Evolutionary conservation across 2,113 vertebrate species (phyloP).

Genomic region (Plecotus auritus): DNA sequence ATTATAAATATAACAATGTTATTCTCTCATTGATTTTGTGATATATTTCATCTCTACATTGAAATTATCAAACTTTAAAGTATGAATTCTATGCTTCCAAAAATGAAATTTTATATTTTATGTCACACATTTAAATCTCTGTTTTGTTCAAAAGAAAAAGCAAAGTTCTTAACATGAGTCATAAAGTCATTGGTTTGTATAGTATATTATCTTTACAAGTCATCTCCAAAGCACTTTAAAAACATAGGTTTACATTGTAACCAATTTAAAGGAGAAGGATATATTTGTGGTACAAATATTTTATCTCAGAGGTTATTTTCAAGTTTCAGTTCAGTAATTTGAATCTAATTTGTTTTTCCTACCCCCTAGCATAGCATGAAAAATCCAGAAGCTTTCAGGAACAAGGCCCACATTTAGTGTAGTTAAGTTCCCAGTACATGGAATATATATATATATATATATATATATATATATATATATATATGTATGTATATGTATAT

Average conservation of each 20-base stretch:
- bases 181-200: background rate
- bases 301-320: slow-evolving; percentile 37
- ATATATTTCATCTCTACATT: slow-evolving; percentile 39
- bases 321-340: slow-evolving; percentile 36
- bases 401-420: background rate
- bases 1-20: slow-evolving; percentile 53
- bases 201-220: slow-evolving; percentile 19
- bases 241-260: slow-evolving; percentile 1
- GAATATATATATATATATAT: background rate
- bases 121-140: slow-evolving; percentile 29
- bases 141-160: slow-evolving; percentile 29
- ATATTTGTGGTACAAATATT: slow-evolving; percentile 35
- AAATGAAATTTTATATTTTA: slow-evolving; percentile 32
- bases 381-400: slow-evolving; percentile 33
- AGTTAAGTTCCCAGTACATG: background rate
- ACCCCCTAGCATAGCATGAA: background rate
- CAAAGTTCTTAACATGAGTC: background rate
- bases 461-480: too few relatives aligned
- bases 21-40: slow-evolving; percentile 50
- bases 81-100: slow-evolving; percentile 29
- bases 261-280: background rate
- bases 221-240: slow-evolving; percentile 22
- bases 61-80: slow-evolving; percentile 48
- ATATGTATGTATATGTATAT: too few relatives aligned
- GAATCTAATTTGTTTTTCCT: slow-evolving; percentile 1